Evolutionary conservation across 1,140 invertebrate genomes (phyloP), one percentile per base, ranked within the genome.

Genomic region (Diorhabda carinulata): DNA sequence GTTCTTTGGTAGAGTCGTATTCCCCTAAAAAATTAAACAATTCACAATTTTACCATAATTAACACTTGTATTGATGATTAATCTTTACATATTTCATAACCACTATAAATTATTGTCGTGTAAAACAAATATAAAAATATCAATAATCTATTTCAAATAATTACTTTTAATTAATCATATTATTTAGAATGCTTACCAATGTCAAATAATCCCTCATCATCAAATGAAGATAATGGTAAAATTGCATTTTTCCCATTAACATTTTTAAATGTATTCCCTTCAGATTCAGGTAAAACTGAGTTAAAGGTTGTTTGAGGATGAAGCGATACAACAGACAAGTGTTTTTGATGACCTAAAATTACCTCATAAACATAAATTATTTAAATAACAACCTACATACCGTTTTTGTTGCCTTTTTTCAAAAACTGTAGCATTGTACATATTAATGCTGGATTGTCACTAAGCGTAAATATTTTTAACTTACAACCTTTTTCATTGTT

Each of bases 401-500:
- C 52, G 42, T 43, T 57, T 57, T 71, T 75, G 75, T 76, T 71
- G 70, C 72, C 57, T 72, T 75, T 78, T 67, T 75, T 79, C 75
- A 75, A 79, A 72, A 80, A 79, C 66, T 79, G 73, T 78, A 80
- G 67, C 78, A 80, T 79, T 69, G 73, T 77, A 75, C 78, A 80
- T 78, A 64, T 64, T 68, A 71, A 58, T 67, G 9, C 6, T 40
- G 25, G 25, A 25, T 25, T 25, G 25, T 25, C 25, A 25, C 25
- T 25, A 25, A 25, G 25, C 25, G 25, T 25, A 25, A 25, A 25
- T 25, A 25, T 25, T 25, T 25, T 25, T 25, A 25, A 25, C 25
- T 25, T 25, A 25, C 25, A 25, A 25, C 25, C 25, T 25, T 25
- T 25, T 25, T 25, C 25, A 25, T 25, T 25, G 25, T 25, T 25